Conservation (phyloP, 2,797 vertebrate genomes). For the Lophotriccus pileatus region DNA sequence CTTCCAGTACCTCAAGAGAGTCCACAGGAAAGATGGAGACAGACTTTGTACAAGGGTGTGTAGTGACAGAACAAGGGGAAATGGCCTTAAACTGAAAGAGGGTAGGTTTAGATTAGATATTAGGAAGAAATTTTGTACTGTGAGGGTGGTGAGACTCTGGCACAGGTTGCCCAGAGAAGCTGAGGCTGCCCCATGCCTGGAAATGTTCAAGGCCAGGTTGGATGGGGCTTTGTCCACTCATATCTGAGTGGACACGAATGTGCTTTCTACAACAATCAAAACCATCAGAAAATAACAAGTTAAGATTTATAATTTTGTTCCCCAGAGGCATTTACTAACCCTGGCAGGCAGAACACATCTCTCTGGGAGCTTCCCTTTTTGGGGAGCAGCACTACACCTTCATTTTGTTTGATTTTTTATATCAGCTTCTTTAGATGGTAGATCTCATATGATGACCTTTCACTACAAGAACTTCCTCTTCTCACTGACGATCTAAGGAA, state of each 20-base stretch:
- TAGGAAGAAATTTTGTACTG: no score
- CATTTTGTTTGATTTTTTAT: background rate
- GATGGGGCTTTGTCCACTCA: background rate
- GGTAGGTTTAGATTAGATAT: no score
- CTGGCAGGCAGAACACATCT: background rate
- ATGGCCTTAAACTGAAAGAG: no score
- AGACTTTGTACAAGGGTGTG: no score
- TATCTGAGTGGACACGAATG: background rate
- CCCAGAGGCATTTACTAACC: background rate
- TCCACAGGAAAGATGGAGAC: no score
- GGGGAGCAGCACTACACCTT: background rate
- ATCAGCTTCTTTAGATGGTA: background rate
- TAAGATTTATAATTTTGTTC: background rate
- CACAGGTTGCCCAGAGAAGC: background rate
- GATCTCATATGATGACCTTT: background rate
- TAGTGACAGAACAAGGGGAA: no score
- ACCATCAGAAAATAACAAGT: background rate
- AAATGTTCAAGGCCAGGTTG: background rate
- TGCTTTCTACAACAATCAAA: background rate
- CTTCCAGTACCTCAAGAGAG: no score
- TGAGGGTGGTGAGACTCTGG: background rate
- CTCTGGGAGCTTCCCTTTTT: background rate
- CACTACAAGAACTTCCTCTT: background rate
- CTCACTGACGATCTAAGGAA: background rate
- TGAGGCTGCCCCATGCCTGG: background rate